Percentiles rank a stretch among this genome's conserved stretches.
Conservation (phyloP, 92 coral and sea anemone species). For the Desmophyllum pertusum region DNA sequence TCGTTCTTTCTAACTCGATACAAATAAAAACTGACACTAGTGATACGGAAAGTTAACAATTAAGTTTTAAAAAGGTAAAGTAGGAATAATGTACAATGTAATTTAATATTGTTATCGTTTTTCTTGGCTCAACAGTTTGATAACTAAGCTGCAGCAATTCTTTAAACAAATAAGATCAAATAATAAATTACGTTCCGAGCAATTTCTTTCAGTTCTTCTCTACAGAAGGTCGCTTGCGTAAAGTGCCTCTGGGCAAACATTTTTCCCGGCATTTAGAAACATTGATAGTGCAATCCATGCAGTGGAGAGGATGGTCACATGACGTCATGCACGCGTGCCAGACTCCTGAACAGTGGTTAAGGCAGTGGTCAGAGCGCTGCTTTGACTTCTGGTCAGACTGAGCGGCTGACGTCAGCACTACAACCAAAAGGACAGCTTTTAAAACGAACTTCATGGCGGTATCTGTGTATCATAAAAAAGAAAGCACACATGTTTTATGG, state of each 20-base stretch:
- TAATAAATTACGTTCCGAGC: neutral
- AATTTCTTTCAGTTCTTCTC: neutral
- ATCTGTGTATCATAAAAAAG: neutral
- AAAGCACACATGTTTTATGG: no score
- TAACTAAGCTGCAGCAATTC: neutral
- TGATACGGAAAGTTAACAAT: neutral
- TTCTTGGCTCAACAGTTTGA: no score
- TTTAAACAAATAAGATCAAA: neutral
- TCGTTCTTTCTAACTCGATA: neutral
- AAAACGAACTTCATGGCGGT: neutral
- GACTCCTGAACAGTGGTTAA: constrained; percentile 9
- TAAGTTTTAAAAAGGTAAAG: neutral
- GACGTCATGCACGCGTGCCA: constrained; percentile 42
- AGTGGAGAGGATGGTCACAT: constrained; percentile 13
- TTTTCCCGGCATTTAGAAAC: constrained; percentile 12
- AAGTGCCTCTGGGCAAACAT: neutral
- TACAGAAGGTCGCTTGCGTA: neutral
- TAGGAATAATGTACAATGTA: neutral
- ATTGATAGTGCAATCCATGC: neutral
- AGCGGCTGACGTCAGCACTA: constrained; percentile 8
- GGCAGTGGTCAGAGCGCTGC: neutral
- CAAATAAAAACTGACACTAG: neutral
- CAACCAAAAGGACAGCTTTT: neutral
- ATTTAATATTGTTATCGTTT: no score
- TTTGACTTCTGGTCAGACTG: neutral